Percentiles rank a stretch among this genome's conserved stretches.
phyloP scores from a whole-genome alignment of 2,113 vertebrate genomes.

The Esox niger region DNA sequence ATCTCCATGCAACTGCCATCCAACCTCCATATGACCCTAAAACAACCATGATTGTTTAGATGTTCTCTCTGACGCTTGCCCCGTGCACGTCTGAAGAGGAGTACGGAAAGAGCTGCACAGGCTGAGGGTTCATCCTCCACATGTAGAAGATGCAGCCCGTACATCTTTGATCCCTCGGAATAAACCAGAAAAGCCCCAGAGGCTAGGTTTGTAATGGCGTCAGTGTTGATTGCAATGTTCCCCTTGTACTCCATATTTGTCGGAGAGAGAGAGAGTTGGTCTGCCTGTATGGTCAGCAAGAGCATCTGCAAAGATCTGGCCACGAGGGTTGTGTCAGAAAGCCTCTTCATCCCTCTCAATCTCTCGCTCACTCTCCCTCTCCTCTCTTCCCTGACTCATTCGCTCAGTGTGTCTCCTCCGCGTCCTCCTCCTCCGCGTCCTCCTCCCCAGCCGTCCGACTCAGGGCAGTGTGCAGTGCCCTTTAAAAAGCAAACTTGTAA shows the following conservation, averaged over 20 bases:
- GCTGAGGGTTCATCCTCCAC: background rate
- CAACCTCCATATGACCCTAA: too few species aligned
- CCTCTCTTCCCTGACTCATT: background rate
- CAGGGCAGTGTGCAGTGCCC: conserved; percentile 54
- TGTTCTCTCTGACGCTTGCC: too few species aligned
- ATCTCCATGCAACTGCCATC: too few species aligned
- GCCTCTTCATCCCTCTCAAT: conserved; percentile 19
- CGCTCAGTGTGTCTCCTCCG: conserved; percentile 12
- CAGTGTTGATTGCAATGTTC: background rate
- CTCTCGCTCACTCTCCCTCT: conserved; percentile 45
- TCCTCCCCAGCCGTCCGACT: conserved; percentile 43
- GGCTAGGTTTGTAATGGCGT: background rate
- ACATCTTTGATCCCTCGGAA: background rate
- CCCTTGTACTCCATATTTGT: background rate
- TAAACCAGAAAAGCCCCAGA: background rate
- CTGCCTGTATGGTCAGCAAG: conserved; percentile 38
- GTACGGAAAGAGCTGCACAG: background rate
- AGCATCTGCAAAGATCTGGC: background rate
- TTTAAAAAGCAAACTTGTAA: conserved; percentile 72
- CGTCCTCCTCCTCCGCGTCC: background rate
- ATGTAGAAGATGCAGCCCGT: background rate
- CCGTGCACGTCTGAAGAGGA: too few species aligned
- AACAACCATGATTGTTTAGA: too few species aligned
- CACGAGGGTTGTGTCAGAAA: conserved; percentile 40
- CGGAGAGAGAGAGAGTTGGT: background rate